Evolutionary conservation across 2,113 vertebrate species (phyloP).

Genomic region (Vireo altiloquus): DNA sequence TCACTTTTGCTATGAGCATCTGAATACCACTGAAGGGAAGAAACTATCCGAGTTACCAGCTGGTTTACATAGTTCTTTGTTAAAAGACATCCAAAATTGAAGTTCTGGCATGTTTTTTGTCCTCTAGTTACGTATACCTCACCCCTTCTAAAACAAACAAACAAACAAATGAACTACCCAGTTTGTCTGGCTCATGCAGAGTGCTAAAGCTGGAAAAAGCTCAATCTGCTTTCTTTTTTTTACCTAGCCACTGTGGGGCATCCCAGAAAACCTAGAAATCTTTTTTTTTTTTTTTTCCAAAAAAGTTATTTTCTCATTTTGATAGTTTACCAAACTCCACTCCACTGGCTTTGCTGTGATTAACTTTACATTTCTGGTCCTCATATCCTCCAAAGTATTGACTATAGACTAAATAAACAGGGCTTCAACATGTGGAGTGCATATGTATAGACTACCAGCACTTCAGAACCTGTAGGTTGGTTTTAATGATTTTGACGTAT

Average conservation of each 20-base stretch:
- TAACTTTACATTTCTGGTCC: background rate
- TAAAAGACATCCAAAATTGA: background rate
- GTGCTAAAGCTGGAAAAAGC: background rate
- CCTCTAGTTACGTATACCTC: background rate
- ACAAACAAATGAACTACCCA: background rate
- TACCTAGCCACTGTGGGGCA: fast-evolving
- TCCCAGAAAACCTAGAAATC: background rate
- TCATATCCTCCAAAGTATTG: background rate
- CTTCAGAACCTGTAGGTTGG: fast-evolving
- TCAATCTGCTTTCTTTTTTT: background rate
- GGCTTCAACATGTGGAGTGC: background rate
- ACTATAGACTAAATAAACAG: background rate
- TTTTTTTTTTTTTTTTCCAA: background rate
- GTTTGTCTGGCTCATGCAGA: background rate
- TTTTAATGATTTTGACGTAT: background rate
- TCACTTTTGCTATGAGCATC: background rate
- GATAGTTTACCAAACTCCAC: background rate
- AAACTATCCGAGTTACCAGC: background rate
- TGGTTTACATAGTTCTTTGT: background rate
- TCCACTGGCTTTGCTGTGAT: background rate
- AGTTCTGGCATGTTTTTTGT: background rate
- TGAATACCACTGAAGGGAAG: background rate
- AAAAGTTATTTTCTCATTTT: background rate
- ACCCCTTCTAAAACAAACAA: background rate
- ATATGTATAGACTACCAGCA: fast-evolving